Evolutionary conservation across 2,113 vertebrate species (phyloP).

Genomic region (Zosterops borbonicus): DNA sequence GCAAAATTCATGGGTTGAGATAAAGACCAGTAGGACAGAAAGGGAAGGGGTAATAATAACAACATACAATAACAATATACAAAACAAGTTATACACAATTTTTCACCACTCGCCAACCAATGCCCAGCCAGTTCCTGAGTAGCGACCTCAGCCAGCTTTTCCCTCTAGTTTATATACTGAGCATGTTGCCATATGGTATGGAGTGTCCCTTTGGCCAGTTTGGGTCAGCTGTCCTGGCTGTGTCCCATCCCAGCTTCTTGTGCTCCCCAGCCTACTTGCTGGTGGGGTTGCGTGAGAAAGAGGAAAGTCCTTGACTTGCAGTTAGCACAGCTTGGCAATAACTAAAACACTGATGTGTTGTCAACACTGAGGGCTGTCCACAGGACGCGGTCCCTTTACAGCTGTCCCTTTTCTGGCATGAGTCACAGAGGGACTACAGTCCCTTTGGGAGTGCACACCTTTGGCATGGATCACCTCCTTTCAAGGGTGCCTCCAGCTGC

Average conservation of each 20-base stretch:
- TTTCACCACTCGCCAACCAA: rapidly evolving
- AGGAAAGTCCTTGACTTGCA: not conserved
- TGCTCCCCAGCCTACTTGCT: not conserved
- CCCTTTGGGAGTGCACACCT: not conserved
- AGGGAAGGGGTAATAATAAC: not conserved
- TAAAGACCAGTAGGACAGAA: not conserved
- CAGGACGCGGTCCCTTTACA: not conserved
- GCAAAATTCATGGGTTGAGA: not conserved
- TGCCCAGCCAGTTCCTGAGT: not conserved
- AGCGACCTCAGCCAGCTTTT: not conserved
- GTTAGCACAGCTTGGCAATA: not conserved
- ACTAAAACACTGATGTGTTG: not conserved
- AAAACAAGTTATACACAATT: not conserved
- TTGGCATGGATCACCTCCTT: not conserved
- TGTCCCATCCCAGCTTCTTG: not conserved
- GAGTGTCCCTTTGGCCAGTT: not conserved
- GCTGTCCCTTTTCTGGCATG: not conserved
- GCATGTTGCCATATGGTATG: not conserved
- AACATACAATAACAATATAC: not conserved
- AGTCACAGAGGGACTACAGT: not conserved
- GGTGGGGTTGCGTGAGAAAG: not conserved
- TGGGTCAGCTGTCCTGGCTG: not conserved
- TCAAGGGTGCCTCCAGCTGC: not conserved
- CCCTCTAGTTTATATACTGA: not conserved
- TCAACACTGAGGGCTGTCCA: not conserved